phyloP scores from a whole-genome alignment of 2,888 invertebrate genomes.

The Pogonocherus hispidulus region DNA sequence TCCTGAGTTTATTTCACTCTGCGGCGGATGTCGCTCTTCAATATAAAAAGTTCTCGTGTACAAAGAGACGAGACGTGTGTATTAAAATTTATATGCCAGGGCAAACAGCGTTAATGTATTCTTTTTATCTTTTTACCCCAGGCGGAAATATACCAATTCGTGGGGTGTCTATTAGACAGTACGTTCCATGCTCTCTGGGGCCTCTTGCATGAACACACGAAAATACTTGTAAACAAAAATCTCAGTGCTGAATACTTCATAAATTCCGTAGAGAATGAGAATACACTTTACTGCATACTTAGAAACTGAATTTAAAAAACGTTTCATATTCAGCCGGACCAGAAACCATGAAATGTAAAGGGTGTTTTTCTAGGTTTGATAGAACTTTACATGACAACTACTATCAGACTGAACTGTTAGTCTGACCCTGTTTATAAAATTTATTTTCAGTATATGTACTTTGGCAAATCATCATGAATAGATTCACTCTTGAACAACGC shows the following conservation, averaged over 20 bases:
- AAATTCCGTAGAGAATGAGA: no score
- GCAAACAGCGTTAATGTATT: slow-evolving; percentile 36
- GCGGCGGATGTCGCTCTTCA: slow-evolving; percentile 10
- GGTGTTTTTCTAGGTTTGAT: no score
- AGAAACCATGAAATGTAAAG: no score
- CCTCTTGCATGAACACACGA: slow-evolving; percentile 1
- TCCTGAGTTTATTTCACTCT: slow-evolving; percentile 4
- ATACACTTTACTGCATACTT: no score
- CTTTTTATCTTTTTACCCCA: slow-evolving; percentile 33
- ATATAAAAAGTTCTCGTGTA: slow-evolving; percentile 14
- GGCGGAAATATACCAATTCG: slow-evolving; percentile 29
- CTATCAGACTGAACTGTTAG: no score
- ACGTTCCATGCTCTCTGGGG: slow-evolving; percentile 10
- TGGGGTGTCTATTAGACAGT: slow-evolving; percentile 35
- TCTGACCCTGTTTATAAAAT: no score
- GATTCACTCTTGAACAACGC: no score
- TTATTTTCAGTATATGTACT: no score
- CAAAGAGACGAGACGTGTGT: slow-evolving; percentile 29
- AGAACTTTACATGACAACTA: no score
- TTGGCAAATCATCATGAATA: no score
- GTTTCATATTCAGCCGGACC: no score
- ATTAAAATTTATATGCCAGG: slow-evolving; percentile 36
- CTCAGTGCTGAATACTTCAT: slow-evolving; percentile 10
- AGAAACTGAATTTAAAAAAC: no score
- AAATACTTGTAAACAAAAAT: slow-evolving; percentile 5